Evolutionary conservation across 2,888 invertebrate species (phyloP).

Genomic region (Zele albiditarsus): DNA sequence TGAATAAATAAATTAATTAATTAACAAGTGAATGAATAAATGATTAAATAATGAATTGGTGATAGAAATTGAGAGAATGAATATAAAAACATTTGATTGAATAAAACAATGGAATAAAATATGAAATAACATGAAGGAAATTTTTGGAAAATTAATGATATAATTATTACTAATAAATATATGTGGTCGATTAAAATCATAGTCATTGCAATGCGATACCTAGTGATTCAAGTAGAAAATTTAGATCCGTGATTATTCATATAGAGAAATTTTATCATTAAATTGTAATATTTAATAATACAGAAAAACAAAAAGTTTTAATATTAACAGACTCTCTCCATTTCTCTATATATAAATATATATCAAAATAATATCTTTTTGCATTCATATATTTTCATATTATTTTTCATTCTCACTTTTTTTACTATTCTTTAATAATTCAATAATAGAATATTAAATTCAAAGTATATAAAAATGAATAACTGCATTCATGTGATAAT

Average conservation of each 20-base stretch:
- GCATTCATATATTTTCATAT: background rate
- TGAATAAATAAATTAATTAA: slow-evolving; percentile 24
- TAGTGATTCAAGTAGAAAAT: slow-evolving; percentile 28
- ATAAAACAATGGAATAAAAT: no score
- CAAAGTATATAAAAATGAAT: background rate
- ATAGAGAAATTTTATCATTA: slow-evolving; percentile 13
- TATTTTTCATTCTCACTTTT: background rate
- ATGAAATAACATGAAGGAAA: no score
- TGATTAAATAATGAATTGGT: slow-evolving; percentile 39
- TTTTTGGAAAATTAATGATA: no score
- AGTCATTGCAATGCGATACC: slow-evolving; percentile 29
- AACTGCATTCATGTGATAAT: background rate
- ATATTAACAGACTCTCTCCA: slow-evolving; percentile 1
- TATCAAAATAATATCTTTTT: background rate
- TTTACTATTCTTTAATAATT: background rate
- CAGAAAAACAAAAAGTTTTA: background rate
- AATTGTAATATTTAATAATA: slow-evolving; percentile 1
- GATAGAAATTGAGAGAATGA: slow-evolving; percentile 23
- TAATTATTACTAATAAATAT: background rate
- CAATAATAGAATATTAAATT: background rate
- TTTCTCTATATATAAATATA: background rate
- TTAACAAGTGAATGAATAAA: slow-evolving; percentile 1
- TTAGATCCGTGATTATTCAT: slow-evolving; percentile 17
- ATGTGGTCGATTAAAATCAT: background rate
- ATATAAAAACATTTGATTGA: background rate